Base-by-base conservation (phyloP, 2,113 vertebrate species). In the Edolisoma coerulescens region DNA sequence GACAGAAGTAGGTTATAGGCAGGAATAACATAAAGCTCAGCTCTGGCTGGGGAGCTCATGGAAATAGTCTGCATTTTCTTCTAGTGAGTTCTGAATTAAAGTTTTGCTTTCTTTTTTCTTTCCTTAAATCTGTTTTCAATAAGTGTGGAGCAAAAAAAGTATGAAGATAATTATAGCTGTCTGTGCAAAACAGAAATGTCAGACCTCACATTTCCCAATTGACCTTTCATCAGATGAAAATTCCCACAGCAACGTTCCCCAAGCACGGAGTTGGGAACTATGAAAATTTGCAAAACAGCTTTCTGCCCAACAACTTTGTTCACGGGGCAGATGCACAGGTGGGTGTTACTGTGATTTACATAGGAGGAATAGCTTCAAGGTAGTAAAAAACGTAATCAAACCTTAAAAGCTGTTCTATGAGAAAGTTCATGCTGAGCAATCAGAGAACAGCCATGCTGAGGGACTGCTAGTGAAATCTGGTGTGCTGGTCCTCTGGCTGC, bases 91-190 rank as follows among this genome's bases (percentile, higher is more conserved):
- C 84, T 74, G 76, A 94, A 95, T 93, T 92, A 70, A 89, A 91
- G 86, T 94, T 91, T 93, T 91, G 77, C 91, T 91, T 71, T 71
- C 79, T 80, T 90, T 93, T 82, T 80, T 56, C 71, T 80, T 39
- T 12, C n/a, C 54, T 73, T 78, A 53, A 95, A 89, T 90, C 89
- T 96, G 96, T 89, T 97, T 95, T 95, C 91, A 97, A 87, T 97
- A 95, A 95, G 68, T 47, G 32, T 32, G 23, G 64, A 89, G 67
- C 88, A 93, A 91, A 95, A 95, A 97, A 94, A 96, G 76, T 63
- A 96, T 91, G 95, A 96, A 42, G 85, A 89, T 92, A 97, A 97
- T 97, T 97, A 96, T 23, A 97, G 95, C 87, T 90, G 92, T 92
- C 93, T 88, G 87, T 92, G 80, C 91, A 97, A 94, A 97, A 89